Evolutionary conservation across 2,888 invertebrate genomes (phyloP).

Genomic region (Neoitamus cyanurus): DNA sequence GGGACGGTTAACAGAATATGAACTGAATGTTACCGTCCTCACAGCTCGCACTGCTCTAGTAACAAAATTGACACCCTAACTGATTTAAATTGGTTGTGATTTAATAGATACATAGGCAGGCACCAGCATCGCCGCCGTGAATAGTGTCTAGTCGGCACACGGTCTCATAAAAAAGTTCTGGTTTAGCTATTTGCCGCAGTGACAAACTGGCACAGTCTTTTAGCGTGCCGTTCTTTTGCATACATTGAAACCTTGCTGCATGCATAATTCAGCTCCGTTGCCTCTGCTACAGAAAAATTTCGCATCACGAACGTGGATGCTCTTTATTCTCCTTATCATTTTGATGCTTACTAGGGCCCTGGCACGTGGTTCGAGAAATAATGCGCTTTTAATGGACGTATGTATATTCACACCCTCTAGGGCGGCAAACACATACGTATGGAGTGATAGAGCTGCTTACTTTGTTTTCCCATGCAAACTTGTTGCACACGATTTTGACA

Average conservation of each 20-base stretch:
- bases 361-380: not conserved
- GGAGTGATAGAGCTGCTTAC: not conserved
- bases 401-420: not conserved
- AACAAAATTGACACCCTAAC: not conserved
- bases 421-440: not conserved
- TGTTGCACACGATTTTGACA: constrained; percentile 2
- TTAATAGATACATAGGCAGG: not conserved
- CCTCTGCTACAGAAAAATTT: not conserved
- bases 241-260: constrained; percentile 1
- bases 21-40: not conserved
- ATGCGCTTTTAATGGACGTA: constrained; percentile 23
- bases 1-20: not conserved
- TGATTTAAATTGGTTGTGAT: not conserved
- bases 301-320: constrained; percentile 20
- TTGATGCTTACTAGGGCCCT: not conserved
- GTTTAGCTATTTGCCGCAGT: not conserved
- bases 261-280: constrained; percentile 19
- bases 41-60: not conserved
- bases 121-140: not conserved
- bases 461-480: not conserved
- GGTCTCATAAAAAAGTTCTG: not conserved
- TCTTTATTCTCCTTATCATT: constrained; percentile 25
- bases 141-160: not conserved
- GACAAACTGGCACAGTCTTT: constrained; percentile 1
- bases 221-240: not conserved